phyloP scores from a whole-genome alignment of 2,113 vertebrate species.

The Donacobius atricapilla region DNA sequence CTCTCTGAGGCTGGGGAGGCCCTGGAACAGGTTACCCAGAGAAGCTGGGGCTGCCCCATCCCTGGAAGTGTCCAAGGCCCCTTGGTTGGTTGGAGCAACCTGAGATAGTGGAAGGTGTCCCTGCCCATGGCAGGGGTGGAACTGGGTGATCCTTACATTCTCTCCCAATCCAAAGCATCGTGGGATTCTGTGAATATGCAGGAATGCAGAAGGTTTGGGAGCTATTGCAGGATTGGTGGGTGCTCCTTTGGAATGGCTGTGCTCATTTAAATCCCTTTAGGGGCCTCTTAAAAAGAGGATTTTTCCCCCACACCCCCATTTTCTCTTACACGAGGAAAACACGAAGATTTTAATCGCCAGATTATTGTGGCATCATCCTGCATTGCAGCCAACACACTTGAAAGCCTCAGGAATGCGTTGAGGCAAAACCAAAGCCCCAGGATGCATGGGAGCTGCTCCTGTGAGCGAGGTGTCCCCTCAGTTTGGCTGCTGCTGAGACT shows the following conservation, averaged over 20 bases:
- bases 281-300: not conserved
- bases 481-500: not conserved
- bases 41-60: not conserved
- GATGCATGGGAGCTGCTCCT: not conserved
- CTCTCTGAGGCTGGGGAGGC: not conserved
- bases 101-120: not conserved
- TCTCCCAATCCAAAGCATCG: not conserved
- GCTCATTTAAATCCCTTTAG: not conserved
- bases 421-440: not conserved
- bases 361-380: not conserved
- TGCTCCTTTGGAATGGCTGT: not conserved
- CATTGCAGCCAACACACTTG: not conserved
- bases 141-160: not conserved
- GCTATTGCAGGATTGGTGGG: not conserved
- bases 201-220: not conserved
- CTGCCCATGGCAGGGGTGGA: not conserved
- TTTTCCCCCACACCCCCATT: not conserved
- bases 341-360: constrained; percentile 13
- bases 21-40: not conserved
- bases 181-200: not conserved
- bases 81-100: not conserved
- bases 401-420: not conserved
- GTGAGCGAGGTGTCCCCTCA: accelerated
- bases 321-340: not conserved
- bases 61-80: not conserved